A percentile compares a stretch with the other conserved stretches of the same genome.
These are phyloP conservation scores for Incurvaria masculella DNA, from an alignment of 2,888 invertebrate species.

Conservation along the genomic window DNA sequence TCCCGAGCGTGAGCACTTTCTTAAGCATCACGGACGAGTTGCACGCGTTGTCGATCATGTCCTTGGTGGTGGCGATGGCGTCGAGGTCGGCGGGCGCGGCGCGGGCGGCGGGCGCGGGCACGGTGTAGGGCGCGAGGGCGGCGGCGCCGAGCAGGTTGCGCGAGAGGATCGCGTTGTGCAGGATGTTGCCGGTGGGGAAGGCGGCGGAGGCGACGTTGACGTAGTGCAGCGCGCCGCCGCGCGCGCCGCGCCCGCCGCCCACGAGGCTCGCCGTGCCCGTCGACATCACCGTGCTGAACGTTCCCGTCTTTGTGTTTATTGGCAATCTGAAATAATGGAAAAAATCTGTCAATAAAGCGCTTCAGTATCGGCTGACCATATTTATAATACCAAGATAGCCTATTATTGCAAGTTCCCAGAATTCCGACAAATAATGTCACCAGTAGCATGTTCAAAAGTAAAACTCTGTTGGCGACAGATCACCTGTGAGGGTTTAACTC, in stretches of 20 bases:
- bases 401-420: neutral
- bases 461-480: neutral
- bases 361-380: neutral
- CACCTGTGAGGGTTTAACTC: no score
- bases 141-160: constrained; percentile 43
- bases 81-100: constrained; percentile 39
- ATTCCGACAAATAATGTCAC: neutral
- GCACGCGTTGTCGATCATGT: constrained; percentile 51
- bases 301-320: constrained; percentile 40
- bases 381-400: neutral
- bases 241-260: constrained; percentile 41
- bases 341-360: constrained; percentile 7
- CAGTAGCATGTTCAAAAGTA: neutral
- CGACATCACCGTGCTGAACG: constrained; percentile 49
- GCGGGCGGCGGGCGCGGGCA: constrained; percentile 28
- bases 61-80: constrained; percentile 45
- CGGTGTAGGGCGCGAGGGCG: constrained; percentile 21
- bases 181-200: constrained; percentile 49
- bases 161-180: constrained; percentile 51
- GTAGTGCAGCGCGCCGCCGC: constrained; percentile 27
- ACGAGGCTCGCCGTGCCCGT: constrained; percentile 49
- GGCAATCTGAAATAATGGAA: constrained; percentile 33
- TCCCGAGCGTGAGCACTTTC: constrained; percentile 48
- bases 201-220: constrained; percentile 48
- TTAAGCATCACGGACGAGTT: constrained; percentile 53